Evolutionary conservation across 2,113 vertebrate genomes (phyloP).

Genomic region (Sinocyclocheilus anophthalmus): DNA sequence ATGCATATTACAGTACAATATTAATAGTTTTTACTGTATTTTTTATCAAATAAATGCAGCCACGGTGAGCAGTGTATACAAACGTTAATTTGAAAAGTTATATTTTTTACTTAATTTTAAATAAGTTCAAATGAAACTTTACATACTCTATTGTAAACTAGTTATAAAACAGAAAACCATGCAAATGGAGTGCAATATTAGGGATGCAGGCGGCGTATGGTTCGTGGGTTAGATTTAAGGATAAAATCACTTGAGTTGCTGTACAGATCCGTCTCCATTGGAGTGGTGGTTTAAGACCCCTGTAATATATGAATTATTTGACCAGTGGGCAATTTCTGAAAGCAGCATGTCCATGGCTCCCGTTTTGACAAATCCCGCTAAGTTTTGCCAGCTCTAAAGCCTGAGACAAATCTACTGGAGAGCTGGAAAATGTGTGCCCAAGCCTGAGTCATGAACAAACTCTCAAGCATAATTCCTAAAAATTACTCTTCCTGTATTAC

Average conservation of each 20-base stretch:
- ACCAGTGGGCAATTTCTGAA: slow-evolving; percentile 19
- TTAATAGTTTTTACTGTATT: neutral
- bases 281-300: neutral
- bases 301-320: slow-evolving; percentile 19
- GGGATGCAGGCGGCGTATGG: neutral
- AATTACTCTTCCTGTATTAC: slow-evolving; percentile 14
- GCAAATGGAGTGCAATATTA: neutral
- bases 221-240: neutral
- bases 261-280: neutral
- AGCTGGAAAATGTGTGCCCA: slow-evolving; percentile 5
- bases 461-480: slow-evolving; percentile 31
- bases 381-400: slow-evolving; percentile 22
- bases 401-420: slow-evolving; percentile 21
- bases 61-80: neutral
- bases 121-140: neutral
- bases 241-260: neutral
- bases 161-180: no score
- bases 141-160: neutral
- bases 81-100: neutral
- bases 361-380: slow-evolving; percentile 27
- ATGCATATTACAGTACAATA: no score
- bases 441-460: slow-evolving; percentile 27
- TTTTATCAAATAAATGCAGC: neutral
- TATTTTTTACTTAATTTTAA: neutral
- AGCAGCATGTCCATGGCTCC: neutral